Conservation (phyloP, 2,888 invertebrate genomes). For the Dicyrtomina minuta region DNA sequence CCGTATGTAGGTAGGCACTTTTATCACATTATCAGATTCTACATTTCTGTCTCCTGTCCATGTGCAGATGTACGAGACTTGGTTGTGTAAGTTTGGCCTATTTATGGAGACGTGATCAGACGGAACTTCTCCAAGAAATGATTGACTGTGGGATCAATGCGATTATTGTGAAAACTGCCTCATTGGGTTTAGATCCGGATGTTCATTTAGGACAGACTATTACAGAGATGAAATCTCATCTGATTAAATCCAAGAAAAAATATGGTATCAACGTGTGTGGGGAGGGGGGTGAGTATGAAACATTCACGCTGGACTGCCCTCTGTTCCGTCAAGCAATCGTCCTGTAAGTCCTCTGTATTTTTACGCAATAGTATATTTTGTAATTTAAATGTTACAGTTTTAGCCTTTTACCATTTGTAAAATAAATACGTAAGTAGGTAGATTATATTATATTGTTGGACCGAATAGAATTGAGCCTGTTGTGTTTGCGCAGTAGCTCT, state of each 20-base stretch:
- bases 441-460: no score
- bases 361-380: conserved; percentile 12
- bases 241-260: conserved; percentile 85
- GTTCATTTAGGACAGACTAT: conserved; percentile 85
- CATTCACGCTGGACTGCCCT: conserved; percentile 95
- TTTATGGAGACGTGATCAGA: conserved; percentile 94
- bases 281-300: conserved; percentile 99
- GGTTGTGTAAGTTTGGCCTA: conserved; percentile 86
- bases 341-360: conserved; percentile 76
- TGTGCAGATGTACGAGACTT: conserved; percentile 78
- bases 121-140: conserved; percentile 93
- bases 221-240: conserved; percentile 80
- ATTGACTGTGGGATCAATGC: conserved; percentile 88
- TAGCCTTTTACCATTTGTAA: no score
- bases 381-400: no score
- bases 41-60: no score
- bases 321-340: conserved; percentile 86
- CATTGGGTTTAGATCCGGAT: conserved; percentile 82
- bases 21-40: no score
- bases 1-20: no score
- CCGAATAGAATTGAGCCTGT: no score
- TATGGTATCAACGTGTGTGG: conserved; percentile 95
- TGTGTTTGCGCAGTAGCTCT: no score
- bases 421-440: no score
- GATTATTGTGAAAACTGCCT: conserved; percentile 95